Evolutionary conservation across 2,888 invertebrate species (phyloP).

Genomic region (Folsomia manolachei): DNA sequence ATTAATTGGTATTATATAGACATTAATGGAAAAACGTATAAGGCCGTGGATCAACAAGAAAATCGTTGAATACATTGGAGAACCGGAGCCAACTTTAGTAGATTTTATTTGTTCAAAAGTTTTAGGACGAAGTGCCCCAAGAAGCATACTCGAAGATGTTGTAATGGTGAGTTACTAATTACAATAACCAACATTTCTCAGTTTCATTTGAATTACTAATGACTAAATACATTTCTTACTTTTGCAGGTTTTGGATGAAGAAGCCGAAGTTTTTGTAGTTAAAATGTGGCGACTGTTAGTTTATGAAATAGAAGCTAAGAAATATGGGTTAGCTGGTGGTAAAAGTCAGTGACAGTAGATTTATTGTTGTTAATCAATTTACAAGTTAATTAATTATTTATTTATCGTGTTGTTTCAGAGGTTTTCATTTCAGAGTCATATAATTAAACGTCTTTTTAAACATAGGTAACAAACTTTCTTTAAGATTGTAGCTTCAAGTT

Average conservation of each 20-base stretch:
- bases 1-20: too few species aligned
- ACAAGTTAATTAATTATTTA: background rate
- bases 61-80: slow-evolving; percentile 98
- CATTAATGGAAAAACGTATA: slow-evolving; percentile 91
- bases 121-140: slow-evolving; percentile 85
- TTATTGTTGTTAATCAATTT: slow-evolving; percentile 3
- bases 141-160: slow-evolving; percentile 94
- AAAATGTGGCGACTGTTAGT: slow-evolving; percentile 99
- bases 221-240: slow-evolving; percentile 48
- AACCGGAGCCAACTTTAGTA: slow-evolving; percentile 96
- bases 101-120: slow-evolving; percentile 99
- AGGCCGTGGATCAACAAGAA: slow-evolving; percentile 99
- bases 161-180: slow-evolving; percentile 74
- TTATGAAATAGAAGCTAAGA: slow-evolving; percentile 98
- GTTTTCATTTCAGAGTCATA: too few species aligned
- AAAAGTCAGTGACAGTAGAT: slow-evolving; percentile 20
- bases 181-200: slow-evolving; percentile 14
- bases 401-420: background rate
- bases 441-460: too few species aligned
- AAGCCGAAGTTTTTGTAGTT: slow-evolving; percentile 99
- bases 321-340: slow-evolving; percentile 54
- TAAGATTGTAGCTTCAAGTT: too few species aligned
- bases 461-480: too few species aligned
- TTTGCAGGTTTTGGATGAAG: slow-evolving; percentile 92
- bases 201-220: background rate